Base-by-base conservation (phyloP, 2,797 vertebrate genomes). In the Microcaecilia unicolor region DNA sequence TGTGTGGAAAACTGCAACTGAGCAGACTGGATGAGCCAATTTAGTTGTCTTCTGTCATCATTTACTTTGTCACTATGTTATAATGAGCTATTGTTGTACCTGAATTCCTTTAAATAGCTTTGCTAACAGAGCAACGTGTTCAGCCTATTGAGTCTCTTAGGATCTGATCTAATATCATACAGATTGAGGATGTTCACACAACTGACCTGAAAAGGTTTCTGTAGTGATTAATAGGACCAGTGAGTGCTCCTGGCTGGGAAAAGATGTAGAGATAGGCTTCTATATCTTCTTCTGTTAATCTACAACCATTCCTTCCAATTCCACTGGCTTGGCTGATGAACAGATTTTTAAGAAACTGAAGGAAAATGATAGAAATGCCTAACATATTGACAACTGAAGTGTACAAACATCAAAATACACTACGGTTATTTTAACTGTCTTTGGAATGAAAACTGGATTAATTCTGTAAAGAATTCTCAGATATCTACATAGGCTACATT, bases 241-340 rank as follows among this genome's bases (percentile, higher is more conserved):
- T 93, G 51, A 99, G 74, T 25, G 94, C 95, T 57, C 93, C 93
- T 0, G 93, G 95, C 74, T 99, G 95, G 16, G 95, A 98, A 49
- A 99, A 88, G 16, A 89, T 77, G 21, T 97, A 97, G 44, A 99
- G 65, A 36, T 99, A 97, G 31, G 94, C 91, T 76, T 99, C 93
- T 47, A 98, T 59, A 51, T 98, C 94, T 56, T 97, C 95, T 14
- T 80, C 62, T 24, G 91, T 92, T 44, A 98, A 81, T 72, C 72
- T 87, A 13, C 84, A 87, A 18, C 90, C 91, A 72, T 92, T 94
- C 39, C 76, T 83, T 34, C 90, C 86, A 33, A 95, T 92, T 50
- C 92, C 93, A 29, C 92, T 94, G 50, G 70, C 85, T 27, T 86
- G 86, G 70, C 93, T 94, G 39, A 90, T 93, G 70, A 98, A 96